Evolutionary conservation across 1,140 invertebrate species (phyloP), one percentile per base, ranked within the genome.

Genomic region (Drosophila ficusphila): DNA sequence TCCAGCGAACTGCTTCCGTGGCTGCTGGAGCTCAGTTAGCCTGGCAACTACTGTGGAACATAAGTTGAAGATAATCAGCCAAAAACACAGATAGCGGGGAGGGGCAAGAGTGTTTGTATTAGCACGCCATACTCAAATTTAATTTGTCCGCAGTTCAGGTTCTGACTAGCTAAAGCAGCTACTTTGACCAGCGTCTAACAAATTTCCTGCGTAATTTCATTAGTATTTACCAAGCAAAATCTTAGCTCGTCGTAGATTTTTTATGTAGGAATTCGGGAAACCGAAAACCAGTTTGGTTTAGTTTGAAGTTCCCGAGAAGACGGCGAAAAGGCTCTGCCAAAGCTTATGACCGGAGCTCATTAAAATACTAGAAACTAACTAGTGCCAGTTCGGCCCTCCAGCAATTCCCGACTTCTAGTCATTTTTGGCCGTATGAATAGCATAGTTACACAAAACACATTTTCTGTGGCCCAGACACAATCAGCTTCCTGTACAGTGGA

Each of bases 271-370:
- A 39, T 38, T 74, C 27, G 39, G 61, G 64, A 82, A 78, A 65
- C 57, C 41, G 44, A 68, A 76, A 85, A 85, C 79, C 67, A 85
- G 79, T 85, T 85, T 86, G 60, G 76, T 68, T 86, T 56, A 76
- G 53, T 72, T 73, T 39, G 60, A 46, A 72, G 41, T 81, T 85
- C 51, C 51, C 36, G 57, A 38, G 79, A 68, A 58, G 52, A 73
- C 36, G 49, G 57, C 56, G 44, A 33, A 19, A 49, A 36, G 48
- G 11, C 60, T 14, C 18, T 2, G 19, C 14, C 39, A 6, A 29
- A 36, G 36, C 41, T 29, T 27, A 44, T 27, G 41, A n/a, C 11
- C 23, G 34, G 25, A 73, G 39, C 75, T 64, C 79, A 86, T 86
- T 79, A 85, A 85, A 79, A 57, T 72, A 74, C 44, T 46, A 46